These are phyloP conservation scores for Dione juno DNA, from an alignment of 2,888 invertebrate genomes.

Conservation along the genomic window DNA sequence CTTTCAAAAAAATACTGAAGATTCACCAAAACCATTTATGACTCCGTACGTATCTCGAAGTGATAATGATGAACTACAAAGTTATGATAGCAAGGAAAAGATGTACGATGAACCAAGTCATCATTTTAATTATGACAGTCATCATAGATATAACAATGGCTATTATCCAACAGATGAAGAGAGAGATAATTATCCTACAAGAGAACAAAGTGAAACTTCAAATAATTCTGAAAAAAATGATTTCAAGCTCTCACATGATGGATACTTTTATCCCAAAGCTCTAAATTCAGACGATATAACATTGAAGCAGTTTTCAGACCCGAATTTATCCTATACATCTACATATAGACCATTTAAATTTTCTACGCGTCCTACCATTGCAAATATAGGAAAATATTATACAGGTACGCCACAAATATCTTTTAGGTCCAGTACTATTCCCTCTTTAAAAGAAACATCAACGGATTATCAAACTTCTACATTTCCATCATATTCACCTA, in stretches of 20 bases:
- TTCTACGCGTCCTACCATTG: neutral
- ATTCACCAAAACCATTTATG: conserved; percentile 49
- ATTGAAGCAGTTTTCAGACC: neutral
- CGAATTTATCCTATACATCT: conserved; percentile 9
- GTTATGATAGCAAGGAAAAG: conserved; percentile 35
- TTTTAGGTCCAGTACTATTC: neutral
- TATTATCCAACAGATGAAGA: neutral
- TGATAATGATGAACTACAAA: conserved; percentile 34
- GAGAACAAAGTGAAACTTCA: neutral
- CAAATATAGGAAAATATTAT: neutral
- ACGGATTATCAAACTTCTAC: neutral
- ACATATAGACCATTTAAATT: conserved; percentile 19
- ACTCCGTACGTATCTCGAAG: conserved; percentile 49
- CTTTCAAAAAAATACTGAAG: conserved; percentile 31
- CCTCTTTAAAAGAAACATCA: neutral
- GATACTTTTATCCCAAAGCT: conserved; percentile 18
- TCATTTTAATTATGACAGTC: neutral
- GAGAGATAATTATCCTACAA: too few species aligned
- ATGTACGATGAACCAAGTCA: neutral
- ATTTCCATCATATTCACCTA: neutral
- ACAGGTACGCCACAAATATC: neutral
- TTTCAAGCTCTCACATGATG: conserved; percentile 15
- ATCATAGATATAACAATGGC: neutral
- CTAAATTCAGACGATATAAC: neutral
- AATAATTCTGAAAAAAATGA: neutral